A percentile compares a stretch with the other conserved stretches of the same genome.
Evolutionary conservation across 2,888 invertebrate genomes (phyloP).

Genomic region (Yponomeuta plumbellus): DNA sequence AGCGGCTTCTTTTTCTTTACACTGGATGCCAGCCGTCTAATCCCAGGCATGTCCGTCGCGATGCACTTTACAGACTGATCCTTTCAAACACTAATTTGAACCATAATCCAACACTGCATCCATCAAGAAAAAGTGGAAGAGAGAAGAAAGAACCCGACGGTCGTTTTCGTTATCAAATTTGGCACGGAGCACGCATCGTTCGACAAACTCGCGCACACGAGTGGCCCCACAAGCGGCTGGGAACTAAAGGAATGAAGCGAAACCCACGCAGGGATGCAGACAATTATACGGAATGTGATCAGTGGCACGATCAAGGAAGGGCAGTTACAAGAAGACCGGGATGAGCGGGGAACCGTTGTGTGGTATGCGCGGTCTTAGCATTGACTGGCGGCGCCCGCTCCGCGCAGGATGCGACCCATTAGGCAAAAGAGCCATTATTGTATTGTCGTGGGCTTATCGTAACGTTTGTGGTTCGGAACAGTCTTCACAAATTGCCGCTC

Average conservation of each 20-base stretch:
- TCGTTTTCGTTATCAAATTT: slow-evolving; percentile 43
- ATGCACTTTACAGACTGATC: slow-evolving; percentile 40
- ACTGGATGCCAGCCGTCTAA: slow-evolving; percentile 61
- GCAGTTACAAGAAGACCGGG: background rate
- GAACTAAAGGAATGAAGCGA: slow-evolving; percentile 16
- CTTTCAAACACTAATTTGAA: slow-evolving; percentile 32
- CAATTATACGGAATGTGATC: slow-evolving; percentile 33
- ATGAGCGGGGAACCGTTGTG: slow-evolving; percentile 36
- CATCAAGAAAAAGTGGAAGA: slow-evolving; percentile 23
- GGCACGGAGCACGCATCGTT: slow-evolving; percentile 43
- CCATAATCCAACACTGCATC: slow-evolving; percentile 45
- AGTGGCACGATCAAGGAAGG: slow-evolving; percentile 29
- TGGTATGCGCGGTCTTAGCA: slow-evolving; percentile 56
- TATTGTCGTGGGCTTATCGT: slow-evolving; percentile 72
- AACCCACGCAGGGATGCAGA: slow-evolving; percentile 54
- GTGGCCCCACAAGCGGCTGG: slow-evolving; percentile 25
- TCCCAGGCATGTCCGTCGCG: slow-evolving; percentile 63
- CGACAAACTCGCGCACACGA: slow-evolving; percentile 31
- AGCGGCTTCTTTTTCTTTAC: slow-evolving; percentile 69
- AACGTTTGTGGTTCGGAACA: slow-evolving; percentile 38
- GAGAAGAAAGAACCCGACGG: background rate
- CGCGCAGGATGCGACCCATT: slow-evolving; percentile 69
- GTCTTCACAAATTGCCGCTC: slow-evolving; percentile 39
- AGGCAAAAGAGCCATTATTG: slow-evolving; percentile 71
- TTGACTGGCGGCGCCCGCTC: slow-evolving; percentile 66